phyloP scores from a whole-genome alignment of 1,140 invertebrate species.

The Pemphigus obesinymphae region DNA sequence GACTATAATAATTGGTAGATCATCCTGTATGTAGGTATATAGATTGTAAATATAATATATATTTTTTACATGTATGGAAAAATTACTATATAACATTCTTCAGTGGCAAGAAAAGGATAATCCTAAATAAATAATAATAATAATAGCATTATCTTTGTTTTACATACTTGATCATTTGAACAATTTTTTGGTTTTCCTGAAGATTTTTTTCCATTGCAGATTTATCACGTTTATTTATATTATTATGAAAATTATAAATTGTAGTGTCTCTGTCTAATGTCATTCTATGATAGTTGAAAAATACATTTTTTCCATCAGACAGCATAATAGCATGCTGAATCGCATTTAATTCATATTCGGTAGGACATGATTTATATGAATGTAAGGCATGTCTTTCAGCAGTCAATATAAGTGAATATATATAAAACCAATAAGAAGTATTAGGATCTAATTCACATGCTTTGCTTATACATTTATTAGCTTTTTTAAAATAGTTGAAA shows the following conservation, averaged over 20 bases:
- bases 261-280: background rate
- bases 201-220: background rate
- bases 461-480: background rate
- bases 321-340: conserved; percentile 15
- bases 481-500: background rate
- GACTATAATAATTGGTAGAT: too few relatives aligned
- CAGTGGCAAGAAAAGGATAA: too few relatives aligned
- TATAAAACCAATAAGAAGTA: conserved; percentile 28
- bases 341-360: conserved; percentile 15
- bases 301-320: conserved; percentile 1
- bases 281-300: conserved; percentile 20
- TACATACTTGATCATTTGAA: conserved; percentile 25
- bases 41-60: too few relatives aligned
- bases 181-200: background rate
- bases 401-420: conserved; percentile 5
- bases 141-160: too few relatives aligned
- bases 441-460: conserved; percentile 26
- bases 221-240: background rate
- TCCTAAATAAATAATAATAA: too few relatives aligned
- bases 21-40: too few relatives aligned
- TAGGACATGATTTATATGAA: background rate
- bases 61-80: too few relatives aligned
- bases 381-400: background rate
- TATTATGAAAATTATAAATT: background rate
- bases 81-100: too few relatives aligned